Evolutionary conservation across 2,113 vertebrate genomes (phyloP).

Genomic region (Dipodomys spectabilis): DNA sequence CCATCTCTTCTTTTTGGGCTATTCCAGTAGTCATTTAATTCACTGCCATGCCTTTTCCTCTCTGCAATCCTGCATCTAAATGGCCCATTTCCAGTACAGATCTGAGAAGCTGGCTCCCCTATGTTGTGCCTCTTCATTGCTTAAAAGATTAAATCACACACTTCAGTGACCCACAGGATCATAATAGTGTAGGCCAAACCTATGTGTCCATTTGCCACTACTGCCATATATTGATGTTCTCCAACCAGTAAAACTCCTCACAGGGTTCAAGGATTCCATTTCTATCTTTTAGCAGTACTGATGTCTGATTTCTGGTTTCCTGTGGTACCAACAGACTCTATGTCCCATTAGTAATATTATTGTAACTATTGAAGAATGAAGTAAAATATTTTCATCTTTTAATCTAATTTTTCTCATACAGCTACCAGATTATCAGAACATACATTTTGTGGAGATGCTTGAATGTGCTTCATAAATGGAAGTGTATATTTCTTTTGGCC

Average conservation of each 20-base stretch:
- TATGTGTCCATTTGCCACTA: not conserved
- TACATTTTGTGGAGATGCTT: constrained; percentile 48
- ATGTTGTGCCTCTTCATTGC: not conserved
- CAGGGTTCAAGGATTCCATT: no score
- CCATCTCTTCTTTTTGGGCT: not conserved
- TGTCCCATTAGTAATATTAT: not conserved
- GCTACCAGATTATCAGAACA: constrained; percentile 23
- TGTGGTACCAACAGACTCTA: not conserved
- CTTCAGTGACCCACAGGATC: not conserved
- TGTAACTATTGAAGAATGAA: not conserved
- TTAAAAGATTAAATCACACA: not conserved
- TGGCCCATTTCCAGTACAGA: not conserved
- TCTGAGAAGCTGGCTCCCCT: not conserved
- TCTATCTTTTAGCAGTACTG: no score
- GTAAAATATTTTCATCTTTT: constrained; percentile 47
- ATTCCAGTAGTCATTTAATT: not conserved
- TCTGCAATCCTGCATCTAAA: not conserved
- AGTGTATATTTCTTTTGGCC: constrained; percentile 46
- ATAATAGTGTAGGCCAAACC: not conserved
- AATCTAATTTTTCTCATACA: not conserved
- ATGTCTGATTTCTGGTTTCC: no score
- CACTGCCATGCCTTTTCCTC: not conserved
- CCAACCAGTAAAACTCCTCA: no score
- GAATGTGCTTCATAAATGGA: constrained; percentile 16
- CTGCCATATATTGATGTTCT: no score